These are phyloP conservation scores for Odocoileus virginianus DNA, from an alignment of 2,113 vertebrate species.

Conservation along the genomic window DNA sequence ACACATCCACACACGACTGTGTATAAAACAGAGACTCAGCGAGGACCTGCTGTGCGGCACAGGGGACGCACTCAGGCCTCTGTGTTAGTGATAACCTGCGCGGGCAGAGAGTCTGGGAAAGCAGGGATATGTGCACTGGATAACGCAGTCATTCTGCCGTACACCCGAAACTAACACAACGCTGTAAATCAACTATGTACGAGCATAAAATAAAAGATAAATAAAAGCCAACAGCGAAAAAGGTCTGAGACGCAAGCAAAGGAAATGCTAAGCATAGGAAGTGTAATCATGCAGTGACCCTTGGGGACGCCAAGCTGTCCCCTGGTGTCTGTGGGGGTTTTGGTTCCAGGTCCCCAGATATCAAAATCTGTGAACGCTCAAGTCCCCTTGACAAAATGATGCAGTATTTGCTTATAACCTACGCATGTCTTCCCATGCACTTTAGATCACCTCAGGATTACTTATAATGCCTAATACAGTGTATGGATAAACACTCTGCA, in stretches of 20 bases:
- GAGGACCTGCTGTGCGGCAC: background rate
- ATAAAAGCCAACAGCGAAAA: background rate
- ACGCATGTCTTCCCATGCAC: no score
- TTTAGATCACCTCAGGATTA: background rate
- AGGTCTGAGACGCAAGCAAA: background rate
- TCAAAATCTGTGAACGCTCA: background rate
- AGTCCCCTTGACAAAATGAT: background rate
- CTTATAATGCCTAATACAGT: background rate
- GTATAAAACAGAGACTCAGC: background rate
- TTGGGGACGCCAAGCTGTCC: background rate
- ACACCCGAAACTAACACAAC: fast-evolving
- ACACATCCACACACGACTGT: fast-evolving
- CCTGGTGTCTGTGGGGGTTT: background rate
- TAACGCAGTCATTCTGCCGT: fast-evolving
- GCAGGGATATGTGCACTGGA: fast-evolving
- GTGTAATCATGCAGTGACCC: background rate
- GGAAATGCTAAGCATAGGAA: background rate
- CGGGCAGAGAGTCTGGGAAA: background rate
- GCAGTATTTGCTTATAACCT: background rate
- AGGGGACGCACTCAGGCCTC: background rate
- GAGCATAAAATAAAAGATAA: background rate
- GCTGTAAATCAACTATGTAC: fast-evolving
- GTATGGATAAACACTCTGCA: no score
- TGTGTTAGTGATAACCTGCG: fast-evolving
- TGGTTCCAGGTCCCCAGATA: background rate